Base-by-base conservation (phyloP, 2,113 vertebrate genomes). In the Pipra filicauda region DNA sequence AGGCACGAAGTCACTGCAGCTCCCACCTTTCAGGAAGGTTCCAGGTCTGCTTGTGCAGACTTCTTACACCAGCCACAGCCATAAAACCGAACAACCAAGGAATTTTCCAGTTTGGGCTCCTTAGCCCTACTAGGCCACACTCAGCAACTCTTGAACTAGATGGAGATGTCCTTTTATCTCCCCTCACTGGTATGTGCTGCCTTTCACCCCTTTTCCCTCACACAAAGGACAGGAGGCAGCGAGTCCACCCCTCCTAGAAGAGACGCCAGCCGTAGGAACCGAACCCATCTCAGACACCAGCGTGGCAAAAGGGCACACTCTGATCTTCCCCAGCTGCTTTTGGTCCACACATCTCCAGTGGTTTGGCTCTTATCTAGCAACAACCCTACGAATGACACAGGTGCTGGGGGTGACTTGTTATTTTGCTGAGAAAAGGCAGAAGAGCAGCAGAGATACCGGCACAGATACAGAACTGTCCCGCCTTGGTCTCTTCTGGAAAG, bases 401-500 rank as follows among this genome's bases (percentile, higher is more conserved):
- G 61, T 3, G 5, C 57, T 51, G 28, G 57, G 61, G 26, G 57
- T 67, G 65, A 66, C 46, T 54, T 49, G 85, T 89, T 84, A 39
- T 76, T 89, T 84, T 67, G 54, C 62, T 95, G 88, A 92, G 73
- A 69, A 80, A 93, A 92, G 73, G 71, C 83, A 96, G 92, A 97
- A 93, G 71, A 94, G 61, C 78, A 83, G 37, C 61, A 75, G 64
- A 94, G 91, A 96, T 94, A 86, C 2, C 5, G 1, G 76, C 11
- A 3, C 39, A 84, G 93, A 96, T 65, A 93, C 4, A 80, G 58
- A 62, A 39, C 37, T 0, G 4, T 69, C 51, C 65, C 3, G 1
- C 15, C 23, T 14, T 37, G 83, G 79, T 28, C 33, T 72, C 46
- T 67, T 74, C 88, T 95, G 90, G 70, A 95, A 88, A 87, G 76